A percentile compares a stretch with the other conserved stretches of the same genome.
These are phyloP conservation scores for Naja naja DNA, from an alignment of 2,113 vertebrate genomes.

Conservation along the genomic window DNA sequence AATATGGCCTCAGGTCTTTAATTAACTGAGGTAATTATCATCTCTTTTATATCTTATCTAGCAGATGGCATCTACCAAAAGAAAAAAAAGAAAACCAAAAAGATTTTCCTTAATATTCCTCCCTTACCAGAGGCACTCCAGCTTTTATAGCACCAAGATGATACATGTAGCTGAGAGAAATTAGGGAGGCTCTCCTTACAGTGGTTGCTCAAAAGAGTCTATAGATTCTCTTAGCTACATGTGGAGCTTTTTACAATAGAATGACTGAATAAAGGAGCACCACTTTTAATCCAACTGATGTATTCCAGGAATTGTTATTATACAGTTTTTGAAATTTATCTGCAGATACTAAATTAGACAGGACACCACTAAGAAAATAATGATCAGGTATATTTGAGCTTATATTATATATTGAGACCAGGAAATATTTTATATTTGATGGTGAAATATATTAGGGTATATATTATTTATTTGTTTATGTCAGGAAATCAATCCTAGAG, in stretches of 20 bases:
- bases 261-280: neutral
- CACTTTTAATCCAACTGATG: neutral
- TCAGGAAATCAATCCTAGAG: neutral
- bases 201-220: neutral
- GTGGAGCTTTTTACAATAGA: neutral
- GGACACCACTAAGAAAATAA: neutral
- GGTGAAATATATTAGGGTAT: neutral
- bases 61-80: constrained; percentile 18
- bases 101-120: constrained; percentile 8
- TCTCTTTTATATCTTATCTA: constrained; percentile 30
- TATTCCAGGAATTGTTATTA: constrained; percentile 11
- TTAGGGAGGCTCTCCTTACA: constrained; percentile 26
- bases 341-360: neutral
- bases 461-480: neutral
- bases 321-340: constrained; percentile 1
- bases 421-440: neutral
- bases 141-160: neutral
- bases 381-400: neutral
- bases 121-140: neutral
- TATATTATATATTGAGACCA: too few relatives aligned
- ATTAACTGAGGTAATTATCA: constrained; percentile 33
- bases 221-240: neutral
- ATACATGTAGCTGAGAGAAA: constrained; percentile 40
- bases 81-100: neutral
- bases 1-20: constrained; percentile 32